phyloP scores from a whole-genome alignment of 1,140 invertebrate genomes.

The Drosophila hydei region DNA sequence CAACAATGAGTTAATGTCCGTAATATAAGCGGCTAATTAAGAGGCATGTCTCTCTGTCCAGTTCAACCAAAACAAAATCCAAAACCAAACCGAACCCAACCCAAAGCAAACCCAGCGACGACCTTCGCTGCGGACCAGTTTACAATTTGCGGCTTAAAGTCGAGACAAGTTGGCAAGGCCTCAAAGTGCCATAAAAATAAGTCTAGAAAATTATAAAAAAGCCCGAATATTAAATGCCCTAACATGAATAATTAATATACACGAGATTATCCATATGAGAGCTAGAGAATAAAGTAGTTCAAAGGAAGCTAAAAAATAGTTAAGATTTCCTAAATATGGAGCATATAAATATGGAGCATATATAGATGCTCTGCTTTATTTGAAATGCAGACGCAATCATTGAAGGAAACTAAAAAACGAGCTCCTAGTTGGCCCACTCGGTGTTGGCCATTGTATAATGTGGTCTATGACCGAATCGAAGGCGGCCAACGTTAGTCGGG shows the following conservation, averaged over 20 bases:
- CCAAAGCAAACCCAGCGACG: conserved; percentile 29
- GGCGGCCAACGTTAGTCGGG: neutral
- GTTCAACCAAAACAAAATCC: neutral
- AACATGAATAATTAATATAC: too few species aligned
- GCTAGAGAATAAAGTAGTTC: too few species aligned
- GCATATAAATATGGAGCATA: too few species aligned
- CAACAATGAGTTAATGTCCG: conserved; percentile 44
- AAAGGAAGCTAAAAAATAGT: too few species aligned
- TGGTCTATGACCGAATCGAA: conserved; percentile 4
- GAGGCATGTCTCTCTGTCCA: conserved; percentile 47
- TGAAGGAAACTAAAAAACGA: too few species aligned
- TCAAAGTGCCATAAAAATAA: conserved; percentile 11
- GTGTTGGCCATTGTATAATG: neutral
- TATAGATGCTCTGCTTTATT: too few species aligned
- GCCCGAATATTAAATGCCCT: neutral
- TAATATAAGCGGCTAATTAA: conserved; percentile 74
- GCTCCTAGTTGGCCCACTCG: neutral
- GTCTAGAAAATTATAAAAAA: neutral
- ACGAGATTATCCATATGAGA: too few species aligned
- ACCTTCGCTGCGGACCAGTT: conserved; percentile 63
- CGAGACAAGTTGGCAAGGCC: conserved; percentile 23
- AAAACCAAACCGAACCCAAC: conserved; percentile 7
- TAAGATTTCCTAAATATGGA: too few species aligned
- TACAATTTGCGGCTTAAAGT: conserved; percentile 47
- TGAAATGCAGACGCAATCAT: too few species aligned